These are phyloP conservation scores for Hippocampus comes DNA, from an alignment of 2,113 vertebrate genomes.

Conservation along the genomic window DNA sequence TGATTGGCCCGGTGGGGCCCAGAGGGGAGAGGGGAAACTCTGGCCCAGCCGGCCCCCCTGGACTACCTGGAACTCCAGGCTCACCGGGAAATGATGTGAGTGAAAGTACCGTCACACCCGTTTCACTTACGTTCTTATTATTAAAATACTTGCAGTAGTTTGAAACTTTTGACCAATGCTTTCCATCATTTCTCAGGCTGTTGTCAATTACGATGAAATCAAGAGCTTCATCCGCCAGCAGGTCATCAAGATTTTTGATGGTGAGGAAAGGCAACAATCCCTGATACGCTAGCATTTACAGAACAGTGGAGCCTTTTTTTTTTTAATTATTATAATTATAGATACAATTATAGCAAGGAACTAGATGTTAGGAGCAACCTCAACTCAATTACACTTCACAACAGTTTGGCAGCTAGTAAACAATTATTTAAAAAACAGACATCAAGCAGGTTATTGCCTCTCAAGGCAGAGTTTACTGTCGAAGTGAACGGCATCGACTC, in stretches of 20 bases:
- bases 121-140: background rate
- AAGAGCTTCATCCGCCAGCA: slow-evolving; percentile 92
- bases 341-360: too few species aligned
- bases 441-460: too few species aligned
- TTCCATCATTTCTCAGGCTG: slow-evolving; percentile 71
- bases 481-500: background rate
- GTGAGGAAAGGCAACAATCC: slow-evolving; percentile 61
- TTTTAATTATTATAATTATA: too few species aligned
- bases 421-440: too few species aligned
- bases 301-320: too few species aligned
- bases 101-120: background rate
- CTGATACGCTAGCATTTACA: background rate
- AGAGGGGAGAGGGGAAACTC: slow-evolving; percentile 84
- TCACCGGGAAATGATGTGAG: slow-evolving; percentile 86
- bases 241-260: slow-evolving; percentile 92
- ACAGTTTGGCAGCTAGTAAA: too few species aligned
- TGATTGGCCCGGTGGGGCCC: slow-evolving; percentile 81
- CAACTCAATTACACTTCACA: too few species aligned
- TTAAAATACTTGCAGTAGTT: background rate
- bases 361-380: too few species aligned
- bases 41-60: slow-evolving; percentile 74
- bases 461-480: too few species aligned
- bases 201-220: slow-evolving; percentile 93
- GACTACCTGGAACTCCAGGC: slow-evolving; percentile 77
- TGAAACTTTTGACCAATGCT: background rate